Evolutionary conservation across 2,888 invertebrate species (phyloP).

Genomic region (Lasioglossum marginatum): DNA sequence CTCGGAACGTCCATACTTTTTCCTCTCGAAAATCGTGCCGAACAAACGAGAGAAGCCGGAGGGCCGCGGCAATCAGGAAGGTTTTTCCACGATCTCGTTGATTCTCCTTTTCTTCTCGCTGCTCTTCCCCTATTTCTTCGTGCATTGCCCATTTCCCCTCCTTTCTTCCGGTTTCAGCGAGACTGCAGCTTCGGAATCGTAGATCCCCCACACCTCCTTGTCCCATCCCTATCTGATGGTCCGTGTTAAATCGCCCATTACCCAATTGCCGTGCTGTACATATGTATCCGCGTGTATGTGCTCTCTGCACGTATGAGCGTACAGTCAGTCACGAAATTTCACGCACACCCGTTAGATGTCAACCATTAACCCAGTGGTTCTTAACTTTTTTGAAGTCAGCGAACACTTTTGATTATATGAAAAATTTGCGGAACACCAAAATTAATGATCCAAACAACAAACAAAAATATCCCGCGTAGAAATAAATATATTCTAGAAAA

Average conservation of each 20-base stretch:
- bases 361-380: not conserved
- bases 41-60: slow-evolving; percentile 64
- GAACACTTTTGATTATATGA: too few species aligned
- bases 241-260: slow-evolving; percentile 80
- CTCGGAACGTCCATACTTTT: slow-evolving; percentile 32
- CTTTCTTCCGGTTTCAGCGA: slow-evolving; percentile 51
- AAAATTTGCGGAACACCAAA: too few species aligned
- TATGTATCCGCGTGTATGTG: slow-evolving; percentile 14
- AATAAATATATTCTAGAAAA: too few species aligned
- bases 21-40: slow-evolving; percentile 58
- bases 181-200: slow-evolving; percentile 55
- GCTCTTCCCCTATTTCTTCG: slow-evolving; percentile 43
- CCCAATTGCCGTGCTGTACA: slow-evolving; percentile 71
- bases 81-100: slow-evolving; percentile 69
- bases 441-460: too few species aligned
- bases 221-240: slow-evolving; percentile 76
- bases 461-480: too few species aligned
- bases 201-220: slow-evolving; percentile 58
- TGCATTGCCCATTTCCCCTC: slow-evolving; percentile 47
- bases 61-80: slow-evolving; percentile 72
- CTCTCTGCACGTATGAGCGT: slow-evolving; percentile 8
- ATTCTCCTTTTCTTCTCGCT: slow-evolving; percentile 56
- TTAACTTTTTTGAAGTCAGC: too few species aligned
- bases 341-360: not conserved
- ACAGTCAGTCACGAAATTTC: not conserved